Base-by-base conservation (phyloP, 23 tunicate genomes). In the Aplidium turbinatum region DNA sequence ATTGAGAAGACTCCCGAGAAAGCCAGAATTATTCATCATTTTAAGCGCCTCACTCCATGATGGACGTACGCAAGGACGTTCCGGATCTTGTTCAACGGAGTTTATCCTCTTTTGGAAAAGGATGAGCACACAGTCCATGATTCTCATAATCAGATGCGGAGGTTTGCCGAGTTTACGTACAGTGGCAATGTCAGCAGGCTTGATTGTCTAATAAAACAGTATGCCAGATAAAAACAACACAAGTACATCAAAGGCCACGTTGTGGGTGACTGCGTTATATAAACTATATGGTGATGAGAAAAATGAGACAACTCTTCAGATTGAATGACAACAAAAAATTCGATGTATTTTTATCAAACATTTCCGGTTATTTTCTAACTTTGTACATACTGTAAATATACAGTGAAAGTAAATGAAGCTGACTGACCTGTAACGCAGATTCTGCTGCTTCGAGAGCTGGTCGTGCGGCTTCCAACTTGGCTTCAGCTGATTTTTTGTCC, bases 91-190 rank as follows among this genome's bases (percentile, higher is more conserved):
- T 35, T 87, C 93, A 3, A 82, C 85, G 9, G 90, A 68, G 58
- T 94, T 94, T 19, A 94, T 65, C 63, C 76, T 50, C 34, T 92
- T 77, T 63, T 87, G 94, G 81, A 86, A 72, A 4, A 94, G 73
- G 22, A 94, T 63, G 55, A 94, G 64, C 67, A 94, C 99, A 48
- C 95, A 93, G 51, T 94, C 99, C 99, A 94, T 86, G 77, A 94
- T 94, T 52, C 99, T 78, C 99, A 94, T 94, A 78, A 94, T 87
- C 79, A 94, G 68, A 64, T 94, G 99, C n/a, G 99, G 99, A 18
- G 99, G 99, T 50, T 94, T 94, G n/a, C 99, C 99, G 28, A 94
- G 86, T 68, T 94, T 94, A 20, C 94, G 74, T 31, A 94, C 99
- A 11, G 99, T 94, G 11, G 99, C 95, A 62, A 94, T 94, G 39